These are phyloP conservation scores for Doris montereyensis DNA, from an alignment of 2,888 invertebrate species.

Conservation along the genomic window DNA sequence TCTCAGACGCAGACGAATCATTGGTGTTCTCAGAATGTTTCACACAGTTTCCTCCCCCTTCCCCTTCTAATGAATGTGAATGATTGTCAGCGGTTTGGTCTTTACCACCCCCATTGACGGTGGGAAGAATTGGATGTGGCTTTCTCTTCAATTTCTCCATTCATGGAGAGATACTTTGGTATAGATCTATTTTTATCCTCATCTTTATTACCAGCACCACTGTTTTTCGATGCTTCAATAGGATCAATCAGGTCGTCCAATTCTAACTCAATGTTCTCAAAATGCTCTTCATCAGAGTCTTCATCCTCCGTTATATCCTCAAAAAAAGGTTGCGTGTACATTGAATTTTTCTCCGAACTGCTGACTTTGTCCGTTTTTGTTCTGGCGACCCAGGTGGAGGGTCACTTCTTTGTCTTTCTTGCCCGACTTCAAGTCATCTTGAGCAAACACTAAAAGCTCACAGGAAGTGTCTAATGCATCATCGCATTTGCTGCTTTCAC, in stretches of 20 bases:
- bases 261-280: conserved; percentile 40
- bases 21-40: too few species aligned
- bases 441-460: not conserved
- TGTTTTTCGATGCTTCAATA: conserved; percentile 13
- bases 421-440: not conserved
- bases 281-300: conserved; percentile 30
- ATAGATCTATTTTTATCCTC: too few species aligned
- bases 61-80: too few species aligned
- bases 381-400: not conserved
- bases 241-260: conserved; percentile 37
- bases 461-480: not conserved
- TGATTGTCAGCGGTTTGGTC: too few species aligned
- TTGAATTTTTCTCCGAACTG: not conserved
- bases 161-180: too few species aligned
- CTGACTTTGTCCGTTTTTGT: not conserved
- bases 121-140: too few species aligned
- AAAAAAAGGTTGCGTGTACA: conserved; percentile 31
- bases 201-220: too few species aligned
- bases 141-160: too few species aligned
- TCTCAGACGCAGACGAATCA: too few species aligned
- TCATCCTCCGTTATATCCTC: conserved; percentile 43
- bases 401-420: not conserved
- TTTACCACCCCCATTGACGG: too few species aligned
- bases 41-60: too few species aligned
- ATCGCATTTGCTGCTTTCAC: too few species aligned